A percentile compares a stretch with the other conserved stretches of the same genome.
phyloP scores from a whole-genome alignment of 2,888 invertebrate genomes.

The Morinoia aosen region DNA sequence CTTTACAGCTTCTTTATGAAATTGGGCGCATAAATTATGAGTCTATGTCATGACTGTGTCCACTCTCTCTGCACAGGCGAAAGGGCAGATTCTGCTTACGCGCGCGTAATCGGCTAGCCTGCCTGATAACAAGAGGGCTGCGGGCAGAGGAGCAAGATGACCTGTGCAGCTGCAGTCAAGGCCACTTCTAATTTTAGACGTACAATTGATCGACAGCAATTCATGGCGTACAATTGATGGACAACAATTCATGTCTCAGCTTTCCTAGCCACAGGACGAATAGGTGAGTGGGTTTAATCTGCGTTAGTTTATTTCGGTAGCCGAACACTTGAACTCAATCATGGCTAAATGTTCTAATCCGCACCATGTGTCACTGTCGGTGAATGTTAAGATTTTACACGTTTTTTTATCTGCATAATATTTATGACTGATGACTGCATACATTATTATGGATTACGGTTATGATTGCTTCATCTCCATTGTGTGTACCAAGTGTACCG shows the following conservation, averaged over 20 bases:
- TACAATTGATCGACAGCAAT: background rate
- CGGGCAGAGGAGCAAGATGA: conserved; percentile 73
- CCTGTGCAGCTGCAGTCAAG: conserved; percentile 66
- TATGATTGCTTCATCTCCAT: too few relatives aligned
- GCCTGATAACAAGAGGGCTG: background rate
- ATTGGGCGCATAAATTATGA: background rate
- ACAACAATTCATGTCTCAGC: background rate
- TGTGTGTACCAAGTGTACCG: too few relatives aligned
- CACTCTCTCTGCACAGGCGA: background rate
- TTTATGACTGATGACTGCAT: too few relatives aligned
- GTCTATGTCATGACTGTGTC: background rate
- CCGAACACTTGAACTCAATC: background rate
- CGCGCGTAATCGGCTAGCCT: background rate
- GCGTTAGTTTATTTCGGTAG: background rate
- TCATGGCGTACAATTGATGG: background rate
- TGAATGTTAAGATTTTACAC: too few relatives aligned
- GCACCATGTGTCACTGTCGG: too few relatives aligned
- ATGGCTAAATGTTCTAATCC: too few relatives aligned
- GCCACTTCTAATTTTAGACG: background rate
- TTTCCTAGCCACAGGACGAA: background rate
- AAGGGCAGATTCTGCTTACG: background rate
- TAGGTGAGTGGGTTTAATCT: background rate
- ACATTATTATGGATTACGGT: too few relatives aligned
- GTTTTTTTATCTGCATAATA: too few relatives aligned
- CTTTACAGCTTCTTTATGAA: background rate